Conservation (phyloP, 1,140 invertebrate genomes). For the Leptinotarsa lineolata region DNA sequence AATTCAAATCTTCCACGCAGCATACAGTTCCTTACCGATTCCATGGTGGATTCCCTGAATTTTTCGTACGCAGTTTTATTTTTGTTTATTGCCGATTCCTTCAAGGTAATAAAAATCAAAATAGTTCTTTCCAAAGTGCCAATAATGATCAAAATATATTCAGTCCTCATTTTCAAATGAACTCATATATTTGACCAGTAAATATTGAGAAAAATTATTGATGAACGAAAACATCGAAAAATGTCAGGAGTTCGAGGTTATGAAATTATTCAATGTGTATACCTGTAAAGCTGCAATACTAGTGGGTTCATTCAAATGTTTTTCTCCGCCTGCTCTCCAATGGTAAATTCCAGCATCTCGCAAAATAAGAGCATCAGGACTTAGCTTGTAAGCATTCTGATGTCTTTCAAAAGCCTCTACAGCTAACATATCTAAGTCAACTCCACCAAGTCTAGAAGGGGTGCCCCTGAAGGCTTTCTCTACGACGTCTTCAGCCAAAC, state of each 20-base stretch:
- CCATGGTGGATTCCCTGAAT: conserved; percentile 85
- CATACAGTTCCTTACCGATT: conserved; percentile 86
- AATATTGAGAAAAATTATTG: too few relatives aligned
- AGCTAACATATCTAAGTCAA: conserved; percentile 86
- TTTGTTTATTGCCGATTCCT: conserved; percentile 81
- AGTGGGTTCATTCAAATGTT: conserved; percentile 95
- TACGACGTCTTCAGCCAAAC: conserved; percentile 88
- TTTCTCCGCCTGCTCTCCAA: conserved; percentile 96
- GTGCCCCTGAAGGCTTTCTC: conserved; percentile 93
- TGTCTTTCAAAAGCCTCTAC: conserved; percentile 87
- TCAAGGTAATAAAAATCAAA: background rate
- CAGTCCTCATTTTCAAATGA: background rate
- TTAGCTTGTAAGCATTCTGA: conserved; percentile 74
- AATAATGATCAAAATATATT: too few relatives aligned
- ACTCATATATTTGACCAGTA: too few relatives aligned
- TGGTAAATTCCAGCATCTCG: conserved; percentile 95
- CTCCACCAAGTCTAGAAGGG: conserved; percentile 92
- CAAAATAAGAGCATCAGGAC: conserved; percentile 78
- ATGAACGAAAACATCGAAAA: too few relatives aligned
- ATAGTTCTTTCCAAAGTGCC: too few relatives aligned
- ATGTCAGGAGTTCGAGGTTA: too few relatives aligned
- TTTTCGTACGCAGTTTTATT: conserved; percentile 83
- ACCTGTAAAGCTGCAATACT: conserved; percentile 92
- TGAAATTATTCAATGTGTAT: conserved; percentile 27
- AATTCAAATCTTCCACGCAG: conserved; percentile 92